Conservation (phyloP, 2,888 invertebrate species). For the Acanthosepion lycidas region DNA sequence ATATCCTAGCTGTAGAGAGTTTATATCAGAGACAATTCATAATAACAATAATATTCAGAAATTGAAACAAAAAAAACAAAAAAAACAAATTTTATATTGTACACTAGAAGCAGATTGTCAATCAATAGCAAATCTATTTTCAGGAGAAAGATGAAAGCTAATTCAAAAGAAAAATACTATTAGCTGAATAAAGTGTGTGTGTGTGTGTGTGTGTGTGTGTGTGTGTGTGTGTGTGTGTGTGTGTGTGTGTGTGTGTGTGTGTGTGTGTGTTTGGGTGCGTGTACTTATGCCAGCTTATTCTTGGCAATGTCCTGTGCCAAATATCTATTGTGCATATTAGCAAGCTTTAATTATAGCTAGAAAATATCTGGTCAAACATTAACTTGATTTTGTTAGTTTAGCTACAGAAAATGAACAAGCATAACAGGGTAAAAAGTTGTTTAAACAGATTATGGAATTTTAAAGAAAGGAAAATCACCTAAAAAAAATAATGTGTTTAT, state of each 20-base stretch:
- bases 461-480: not conserved
- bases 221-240: not conserved
- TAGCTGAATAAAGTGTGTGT: not conserved
- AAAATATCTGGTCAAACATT: constrained; percentile 3
- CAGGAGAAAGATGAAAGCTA: not conserved
- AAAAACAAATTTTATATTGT: not conserved
- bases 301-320: not conserved
- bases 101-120: not conserved
- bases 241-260: not conserved
- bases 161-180: not conserved
- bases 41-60: not conserved
- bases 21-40: no score
- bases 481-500: not conserved
- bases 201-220: not conserved
- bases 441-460: not conserved
- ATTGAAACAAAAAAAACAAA: not conserved
- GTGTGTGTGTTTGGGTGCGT: not conserved
- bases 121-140: not conserved
- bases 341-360: constrained; percentile 5
- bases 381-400: not conserved
- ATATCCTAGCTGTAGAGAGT: no score
- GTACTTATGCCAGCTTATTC: not conserved
- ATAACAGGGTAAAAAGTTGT: not conserved
- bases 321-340: not conserved
- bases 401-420: not conserved